These are phyloP conservation scores for Camelus dromedarius DNA, from an alignment of 2,113 vertebrate genomes.

Conservation along the genomic window DNA sequence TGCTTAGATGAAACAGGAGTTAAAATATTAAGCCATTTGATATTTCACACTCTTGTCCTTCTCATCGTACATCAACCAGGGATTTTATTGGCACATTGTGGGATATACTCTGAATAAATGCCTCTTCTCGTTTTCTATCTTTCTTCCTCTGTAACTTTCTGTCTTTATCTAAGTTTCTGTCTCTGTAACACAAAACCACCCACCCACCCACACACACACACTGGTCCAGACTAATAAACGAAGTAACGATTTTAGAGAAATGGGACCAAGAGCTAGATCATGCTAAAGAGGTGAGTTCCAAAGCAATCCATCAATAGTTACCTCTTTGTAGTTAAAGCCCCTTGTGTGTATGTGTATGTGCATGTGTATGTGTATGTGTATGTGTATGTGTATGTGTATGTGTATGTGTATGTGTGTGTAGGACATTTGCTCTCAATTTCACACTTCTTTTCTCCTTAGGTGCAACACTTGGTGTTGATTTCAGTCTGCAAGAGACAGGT, in stretches of 20 bases:
- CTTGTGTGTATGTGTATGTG: neutral
- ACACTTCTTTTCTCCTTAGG: neutral
- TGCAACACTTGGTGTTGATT: neutral
- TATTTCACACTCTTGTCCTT: neutral
- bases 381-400: neutral
- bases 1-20: neutral
- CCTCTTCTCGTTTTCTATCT: neutral
- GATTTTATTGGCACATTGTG: neutral
- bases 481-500: neutral
- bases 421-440: neutral
- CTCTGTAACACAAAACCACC: neutral
- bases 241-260: neutral
- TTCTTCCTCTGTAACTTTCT: neutral
- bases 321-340: neutral
- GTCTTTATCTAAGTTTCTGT: conserved; percentile 26
- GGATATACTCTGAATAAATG: neutral
- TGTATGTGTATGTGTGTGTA: neutral
- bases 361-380: neutral
- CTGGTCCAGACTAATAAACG: neutral
- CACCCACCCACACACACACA: neutral
- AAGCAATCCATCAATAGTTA: neutral
- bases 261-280: neutral
- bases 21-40: neutral
- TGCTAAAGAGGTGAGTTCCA: neutral
- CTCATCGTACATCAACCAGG: neutral